Conservation (phyloP, 37 sponge, comb jelly and placozoan genomes). For the Tethya wilhelma region DNA sequence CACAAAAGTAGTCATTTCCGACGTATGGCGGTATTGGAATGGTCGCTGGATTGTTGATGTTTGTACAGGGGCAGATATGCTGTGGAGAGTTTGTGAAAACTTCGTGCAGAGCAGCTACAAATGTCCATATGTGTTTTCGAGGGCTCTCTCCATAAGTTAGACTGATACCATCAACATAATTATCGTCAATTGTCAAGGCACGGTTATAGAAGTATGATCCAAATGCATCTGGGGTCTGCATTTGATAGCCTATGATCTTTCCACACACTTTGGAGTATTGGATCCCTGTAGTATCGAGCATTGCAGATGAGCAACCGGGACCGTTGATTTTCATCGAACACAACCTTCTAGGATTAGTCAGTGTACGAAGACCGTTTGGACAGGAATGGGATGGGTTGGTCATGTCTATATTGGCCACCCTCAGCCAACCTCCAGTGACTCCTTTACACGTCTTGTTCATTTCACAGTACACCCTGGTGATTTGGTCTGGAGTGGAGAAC, state of each 20-base stretch:
- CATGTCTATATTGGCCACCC: slow-evolving; percentile 10
- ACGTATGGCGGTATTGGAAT: not conserved
- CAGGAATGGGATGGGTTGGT: not conserved
- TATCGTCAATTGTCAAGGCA: slow-evolving; percentile 17
- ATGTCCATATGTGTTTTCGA: slow-evolving; percentile 45
- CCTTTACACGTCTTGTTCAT: slow-evolving; percentile 18
- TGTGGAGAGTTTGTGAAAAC: not conserved
- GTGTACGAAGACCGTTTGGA: not conserved
- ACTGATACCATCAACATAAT: slow-evolving; percentile 37
- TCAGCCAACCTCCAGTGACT: slow-evolving; percentile 33
- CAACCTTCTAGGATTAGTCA: not conserved
- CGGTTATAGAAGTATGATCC: too few relatives aligned
- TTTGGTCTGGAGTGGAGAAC: not conserved
- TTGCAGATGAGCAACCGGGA: slow-evolving; percentile 30
- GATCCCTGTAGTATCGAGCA: slow-evolving; percentile 2
- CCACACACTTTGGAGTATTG: slow-evolving; percentile 67
- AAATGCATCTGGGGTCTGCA: slow-evolving; percentile 21
- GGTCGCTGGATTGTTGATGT: not conserved
- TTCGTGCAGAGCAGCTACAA: slow-evolving; percentile 22
- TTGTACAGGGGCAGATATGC: slow-evolving; percentile 5
- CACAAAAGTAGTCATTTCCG: slow-evolving; percentile 49
- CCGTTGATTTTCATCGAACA: too few relatives aligned
- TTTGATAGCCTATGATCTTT: slow-evolving; percentile 42
- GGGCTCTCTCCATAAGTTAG: slow-evolving; percentile 22
- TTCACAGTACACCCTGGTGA: slow-evolving; percentile 27